Evolutionary conservation across 2,888 invertebrate genomes (phyloP), one percentile per base, ranked within the genome.

Genomic region (Melanophora roralis): DNA sequence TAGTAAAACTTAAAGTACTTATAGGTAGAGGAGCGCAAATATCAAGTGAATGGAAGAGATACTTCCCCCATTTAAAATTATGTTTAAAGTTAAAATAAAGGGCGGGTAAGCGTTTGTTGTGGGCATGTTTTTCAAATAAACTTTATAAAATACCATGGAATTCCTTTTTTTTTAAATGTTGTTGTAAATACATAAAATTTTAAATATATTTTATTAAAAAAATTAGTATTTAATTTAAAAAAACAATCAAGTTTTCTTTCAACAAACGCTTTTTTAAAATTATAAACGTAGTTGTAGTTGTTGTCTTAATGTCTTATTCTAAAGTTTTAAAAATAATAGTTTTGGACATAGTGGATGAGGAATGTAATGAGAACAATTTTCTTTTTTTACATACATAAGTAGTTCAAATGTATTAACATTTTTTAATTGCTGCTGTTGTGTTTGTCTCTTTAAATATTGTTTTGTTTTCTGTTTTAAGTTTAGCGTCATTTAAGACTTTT

Each of bases 401-500:
- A n/a, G n/a, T n/a, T n/a, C n/a, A n/a, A n/a, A n/a, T 47, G 32
- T 55, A 43, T 2, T 23, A 55, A 68, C 7, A 68, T 16, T 36
- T 57, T 53, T 43, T 12, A 64, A 14, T 49, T 59, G 45, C 38
- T 53, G 47, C 21, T 60, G 36, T 21, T 60, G 2, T 5, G 27
- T 45, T 47, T 23, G 36, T 23, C n/a, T 34, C 14, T 32, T 27
- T 71, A 32, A 12, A 16, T 38, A 32, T 16, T 59, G 59, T 69
- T 23, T 27, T 27, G 27, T 27, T 27, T 27, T 51, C 51, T 34
- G n/a, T 27, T 53, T 49, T 40, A 12, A 32, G 53, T 62, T 49
- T 32, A 11, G 40, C 57, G 62, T 45, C 64, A 12, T 71, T 80
- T 80, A 80, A 40, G 86, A 86, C 83, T 87, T 91, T 91, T 92